These are phyloP conservation scores for Hydrophis major DNA, from an alignment of 2,797 vertebrate genomes.

Conservation along the genomic window DNA sequence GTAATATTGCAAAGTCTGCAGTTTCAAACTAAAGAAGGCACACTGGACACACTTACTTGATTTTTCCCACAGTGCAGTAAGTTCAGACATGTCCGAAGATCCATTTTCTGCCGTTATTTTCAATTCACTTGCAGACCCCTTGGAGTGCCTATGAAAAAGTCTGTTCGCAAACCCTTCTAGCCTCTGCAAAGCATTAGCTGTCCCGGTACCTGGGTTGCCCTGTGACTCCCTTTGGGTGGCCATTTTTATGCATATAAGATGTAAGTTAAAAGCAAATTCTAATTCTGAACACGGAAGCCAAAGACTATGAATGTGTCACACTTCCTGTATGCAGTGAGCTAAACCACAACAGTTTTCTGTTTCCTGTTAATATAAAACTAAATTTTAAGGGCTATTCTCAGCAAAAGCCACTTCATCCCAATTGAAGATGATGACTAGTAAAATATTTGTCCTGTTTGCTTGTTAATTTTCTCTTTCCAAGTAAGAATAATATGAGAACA, in stretches of 20 bases:
- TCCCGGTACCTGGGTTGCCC: constrained; percentile 64
- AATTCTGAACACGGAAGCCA: constrained; percentile 51
- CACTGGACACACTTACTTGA: constrained; percentile 82
- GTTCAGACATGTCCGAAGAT: constrained; percentile 79
- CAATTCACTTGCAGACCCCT: constrained; percentile 76
- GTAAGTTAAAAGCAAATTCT: constrained; percentile 48
- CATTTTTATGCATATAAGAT: constrained; percentile 71
- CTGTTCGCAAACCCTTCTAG: constrained; percentile 85
- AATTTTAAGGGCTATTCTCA: constrained; percentile 45
- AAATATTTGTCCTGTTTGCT: not conserved
- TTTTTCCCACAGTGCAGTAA: constrained; percentile 83
- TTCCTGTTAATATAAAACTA: constrained; percentile 77
- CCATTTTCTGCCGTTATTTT: constrained; percentile 78
- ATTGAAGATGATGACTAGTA: constrained; percentile 15
- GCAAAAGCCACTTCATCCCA: constrained; percentile 43
- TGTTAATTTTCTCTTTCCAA: not conserved
- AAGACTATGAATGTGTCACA: constrained; percentile 66
- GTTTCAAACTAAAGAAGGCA: constrained; percentile 2
- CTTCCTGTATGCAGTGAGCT: constrained; percentile 86
- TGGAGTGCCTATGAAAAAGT: constrained; percentile 85
- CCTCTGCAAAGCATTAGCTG: constrained; percentile 78
- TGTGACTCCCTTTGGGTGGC: constrained; percentile 81
- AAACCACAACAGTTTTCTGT: constrained; percentile 71
- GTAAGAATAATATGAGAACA: constrained; percentile 6
- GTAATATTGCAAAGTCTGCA: not conserved